These are phyloP conservation scores for Puma concolor DNA, from an alignment of 2,113 vertebrate genomes.

Conservation along the genomic window DNA sequence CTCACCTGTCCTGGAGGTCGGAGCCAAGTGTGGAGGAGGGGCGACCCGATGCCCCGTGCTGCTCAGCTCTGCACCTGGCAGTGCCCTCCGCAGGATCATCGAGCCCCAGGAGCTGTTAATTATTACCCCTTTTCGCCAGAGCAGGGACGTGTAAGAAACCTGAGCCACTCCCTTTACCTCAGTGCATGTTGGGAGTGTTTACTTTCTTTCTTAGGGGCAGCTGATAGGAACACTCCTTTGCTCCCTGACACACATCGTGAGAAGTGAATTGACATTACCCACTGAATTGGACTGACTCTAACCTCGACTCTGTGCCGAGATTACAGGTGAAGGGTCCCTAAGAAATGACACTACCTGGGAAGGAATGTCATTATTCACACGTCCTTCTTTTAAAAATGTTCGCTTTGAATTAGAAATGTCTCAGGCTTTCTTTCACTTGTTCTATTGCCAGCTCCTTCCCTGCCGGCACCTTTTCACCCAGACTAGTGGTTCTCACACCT, in stretches of 20 bases:
- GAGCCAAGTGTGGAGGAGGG: fast-evolving
- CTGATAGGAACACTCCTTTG: constrained; percentile 44
- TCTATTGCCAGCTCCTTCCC: not conserved
- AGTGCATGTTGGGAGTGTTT: constrained; percentile 83
- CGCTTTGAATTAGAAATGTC: not conserved
- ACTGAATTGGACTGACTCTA: not conserved
- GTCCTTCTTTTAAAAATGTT: not conserved
- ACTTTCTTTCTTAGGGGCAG: constrained; percentile 8
- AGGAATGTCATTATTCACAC: not conserved
- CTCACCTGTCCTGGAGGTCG: constrained; percentile 63
- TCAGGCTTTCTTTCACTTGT: not conserved
- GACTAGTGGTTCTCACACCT: not conserved
- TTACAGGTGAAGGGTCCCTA: not conserved
- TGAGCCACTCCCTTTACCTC: constrained; percentile 82
- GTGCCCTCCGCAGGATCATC: not conserved
- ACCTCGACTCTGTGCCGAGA: not conserved
- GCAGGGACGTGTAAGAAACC: constrained; percentile 46
- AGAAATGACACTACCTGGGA: not conserved
- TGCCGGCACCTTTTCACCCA: not conserved
- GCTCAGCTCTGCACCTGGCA: not conserved
- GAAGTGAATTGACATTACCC: constrained; percentile 18
- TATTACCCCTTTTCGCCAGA: not conserved
- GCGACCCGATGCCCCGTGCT: not conserved
- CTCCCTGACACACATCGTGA: constrained; percentile 68
- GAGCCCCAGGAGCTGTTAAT: not conserved